Evolutionary conservation across 2,113 vertebrate species (phyloP).

Genomic region (Colaptes auratus): DNA sequence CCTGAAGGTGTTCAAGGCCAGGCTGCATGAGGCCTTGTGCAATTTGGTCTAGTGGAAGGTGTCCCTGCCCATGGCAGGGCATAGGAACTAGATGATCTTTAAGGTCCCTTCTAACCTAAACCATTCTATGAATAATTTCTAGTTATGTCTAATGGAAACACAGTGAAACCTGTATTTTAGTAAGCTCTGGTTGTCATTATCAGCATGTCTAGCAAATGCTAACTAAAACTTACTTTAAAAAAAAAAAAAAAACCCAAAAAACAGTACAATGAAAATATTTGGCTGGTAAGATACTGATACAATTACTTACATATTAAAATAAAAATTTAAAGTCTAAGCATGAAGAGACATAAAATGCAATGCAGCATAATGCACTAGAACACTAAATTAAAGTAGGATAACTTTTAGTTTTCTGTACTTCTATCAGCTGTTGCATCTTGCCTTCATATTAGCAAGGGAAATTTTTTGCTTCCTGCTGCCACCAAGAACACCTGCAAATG

Average conservation of each 20-base stretch:
- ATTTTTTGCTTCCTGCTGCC: slow-evolving; percentile 1
- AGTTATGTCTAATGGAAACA: not conserved
- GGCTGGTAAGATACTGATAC: not conserved
- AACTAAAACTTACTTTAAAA: not conserved
- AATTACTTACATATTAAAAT: not conserved
- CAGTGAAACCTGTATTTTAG: not conserved
- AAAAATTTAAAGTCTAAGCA: not conserved
- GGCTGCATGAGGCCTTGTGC: too few relatives aligned
- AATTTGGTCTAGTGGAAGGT: too few relatives aligned
- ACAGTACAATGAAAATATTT: not conserved
- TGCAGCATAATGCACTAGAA: not conserved
- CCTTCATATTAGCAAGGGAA: not conserved
- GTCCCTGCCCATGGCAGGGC: too few relatives aligned
- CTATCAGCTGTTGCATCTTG: slow-evolving; percentile 1
- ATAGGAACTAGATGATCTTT: too few relatives aligned
- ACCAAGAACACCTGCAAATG: slow-evolving; percentile 39
- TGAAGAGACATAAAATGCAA: not conserved
- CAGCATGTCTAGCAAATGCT: slow-evolving; percentile 2
- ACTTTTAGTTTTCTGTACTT: not conserved
- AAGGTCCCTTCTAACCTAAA: too few relatives aligned
- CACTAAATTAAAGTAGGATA: not conserved
- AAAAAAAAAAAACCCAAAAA: not conserved
- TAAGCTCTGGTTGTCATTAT: not conserved
- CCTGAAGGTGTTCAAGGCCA: too few relatives aligned
- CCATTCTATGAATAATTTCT: not conserved